Percentiles rank a stretch among this genome's conserved stretches.
Conservation (phyloP, 2,797 vertebrate genomes). For the Ciconia nigra region DNA sequence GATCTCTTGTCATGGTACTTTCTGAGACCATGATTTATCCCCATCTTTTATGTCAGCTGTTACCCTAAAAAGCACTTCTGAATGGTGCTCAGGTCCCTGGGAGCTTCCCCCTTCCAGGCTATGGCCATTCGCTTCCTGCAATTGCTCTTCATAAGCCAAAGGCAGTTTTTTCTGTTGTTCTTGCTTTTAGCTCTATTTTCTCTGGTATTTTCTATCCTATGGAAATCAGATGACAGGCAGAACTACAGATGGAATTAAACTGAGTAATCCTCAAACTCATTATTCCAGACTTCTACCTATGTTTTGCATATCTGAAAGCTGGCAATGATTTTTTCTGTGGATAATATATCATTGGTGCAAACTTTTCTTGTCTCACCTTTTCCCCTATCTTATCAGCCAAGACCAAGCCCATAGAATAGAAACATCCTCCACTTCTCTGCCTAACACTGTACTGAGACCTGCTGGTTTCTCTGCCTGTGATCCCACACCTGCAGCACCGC, state of each 20-base stretch:
- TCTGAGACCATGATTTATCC: background rate
- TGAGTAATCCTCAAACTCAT: slow-evolving; percentile 21
- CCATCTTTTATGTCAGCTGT: background rate
- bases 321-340: background rate
- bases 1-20: background rate
- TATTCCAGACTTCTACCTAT: background rate
- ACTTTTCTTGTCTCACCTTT: background rate
- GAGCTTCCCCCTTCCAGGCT: background rate
- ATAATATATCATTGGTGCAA: background rate
- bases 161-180: background rate
- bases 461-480: background rate
- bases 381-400: background rate
- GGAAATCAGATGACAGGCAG: background rate
- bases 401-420: background rate
- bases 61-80: background rate
- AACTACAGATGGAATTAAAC: slow-evolving; percentile 16
- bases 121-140: fast-evolving
- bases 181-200: background rate
- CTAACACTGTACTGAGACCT: background rate
- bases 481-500: background rate
- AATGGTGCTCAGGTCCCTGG: background rate
- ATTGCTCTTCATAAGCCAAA: background rate
- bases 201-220: background rate
- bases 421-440: background rate
- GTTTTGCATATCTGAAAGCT: background rate